Percentiles rank a stretch among this genome's conserved stretches.
Evolutionary conservation across 1,140 invertebrate species (phyloP).

Genomic region (Araneus ventricosus): DNA sequence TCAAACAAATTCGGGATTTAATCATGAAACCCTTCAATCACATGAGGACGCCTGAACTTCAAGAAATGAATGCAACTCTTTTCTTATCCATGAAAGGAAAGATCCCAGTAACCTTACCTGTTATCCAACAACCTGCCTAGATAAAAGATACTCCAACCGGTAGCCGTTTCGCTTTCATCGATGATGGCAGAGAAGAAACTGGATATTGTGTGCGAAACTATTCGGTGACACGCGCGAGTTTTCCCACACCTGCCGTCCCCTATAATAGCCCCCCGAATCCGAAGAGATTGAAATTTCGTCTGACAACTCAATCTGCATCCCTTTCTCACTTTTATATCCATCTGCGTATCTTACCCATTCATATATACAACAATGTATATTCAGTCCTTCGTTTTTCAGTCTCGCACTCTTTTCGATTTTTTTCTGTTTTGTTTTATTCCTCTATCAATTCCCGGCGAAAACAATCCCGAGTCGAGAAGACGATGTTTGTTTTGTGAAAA

Average conservation of each 20-base stretch:
- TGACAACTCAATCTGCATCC: conserved; percentile 60
- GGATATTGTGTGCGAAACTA: no score
- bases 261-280: conserved; percentile 2
- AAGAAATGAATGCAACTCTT: not conserved
- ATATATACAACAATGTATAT: conserved; percentile 6
- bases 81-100: not conserved
- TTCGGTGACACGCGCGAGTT: not conserved
- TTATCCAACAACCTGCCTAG: not conserved
- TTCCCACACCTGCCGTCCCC: conserved; percentile 2
- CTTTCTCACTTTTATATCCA: not conserved
- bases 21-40: no score
- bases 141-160: not conserved
- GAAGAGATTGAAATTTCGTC: conserved; percentile 51
- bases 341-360: not conserved
- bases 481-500: conserved; percentile 10
- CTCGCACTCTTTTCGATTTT: not conserved
- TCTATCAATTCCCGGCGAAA: not conserved
- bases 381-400: not conserved
- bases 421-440: not conserved
- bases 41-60: no score
- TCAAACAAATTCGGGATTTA: no score
- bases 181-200: not conserved
- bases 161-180: not conserved
- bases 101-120: not conserved
- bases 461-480: not conserved